Evolutionary conservation across 1,140 invertebrate species (phyloP).

Genomic region (Alviniconcha marisindica): DNA sequence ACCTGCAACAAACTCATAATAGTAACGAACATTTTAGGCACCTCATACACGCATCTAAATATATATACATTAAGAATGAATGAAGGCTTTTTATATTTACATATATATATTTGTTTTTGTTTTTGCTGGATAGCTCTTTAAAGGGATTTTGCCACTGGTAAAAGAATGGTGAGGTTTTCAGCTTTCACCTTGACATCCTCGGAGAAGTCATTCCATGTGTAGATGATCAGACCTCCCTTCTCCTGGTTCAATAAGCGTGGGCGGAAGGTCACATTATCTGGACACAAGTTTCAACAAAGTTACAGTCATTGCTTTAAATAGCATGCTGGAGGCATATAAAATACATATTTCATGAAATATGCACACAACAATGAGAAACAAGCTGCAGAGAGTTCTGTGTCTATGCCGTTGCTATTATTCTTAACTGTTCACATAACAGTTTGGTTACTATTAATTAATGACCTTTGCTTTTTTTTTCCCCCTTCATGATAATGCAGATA

Average conservation of each 20-base stretch:
- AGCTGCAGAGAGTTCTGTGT: neutral
- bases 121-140: no score
- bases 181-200: constrained; percentile 23
- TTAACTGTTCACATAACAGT: no score
- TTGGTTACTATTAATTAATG: no score
- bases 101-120: no score
- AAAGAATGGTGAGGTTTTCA: no score
- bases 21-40: neutral
- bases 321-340: neutral
- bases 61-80: no score
- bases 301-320: constrained; percentile 18
- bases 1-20: constrained; percentile 43
- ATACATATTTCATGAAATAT: neutral
- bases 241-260: constrained; percentile 66
- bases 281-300: neutral
- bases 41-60: neutral
- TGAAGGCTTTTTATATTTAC: constrained; percentile 8
- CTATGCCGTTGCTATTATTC: no score
- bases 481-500: no score
- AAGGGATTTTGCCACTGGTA: no score
- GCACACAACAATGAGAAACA: neutral
- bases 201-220: constrained; percentile 67
- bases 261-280: constrained; percentile 29
- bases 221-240: constrained; percentile 68
- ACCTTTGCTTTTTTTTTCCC: no score